Base-by-base conservation (phyloP, 2,888 invertebrate genomes). In the Lysandra bellargus region DNA sequence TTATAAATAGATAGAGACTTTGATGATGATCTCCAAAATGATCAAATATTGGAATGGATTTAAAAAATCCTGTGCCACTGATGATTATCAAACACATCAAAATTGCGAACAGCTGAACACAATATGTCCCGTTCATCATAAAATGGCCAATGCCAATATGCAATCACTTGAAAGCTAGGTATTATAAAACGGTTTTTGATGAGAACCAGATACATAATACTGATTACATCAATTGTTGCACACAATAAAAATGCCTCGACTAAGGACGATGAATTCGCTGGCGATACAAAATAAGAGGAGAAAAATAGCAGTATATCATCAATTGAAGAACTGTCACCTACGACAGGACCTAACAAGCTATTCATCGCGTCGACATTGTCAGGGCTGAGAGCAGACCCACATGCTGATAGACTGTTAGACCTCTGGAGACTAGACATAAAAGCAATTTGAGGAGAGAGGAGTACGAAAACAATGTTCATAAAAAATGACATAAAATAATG, bases 291-390 rank as follows among this genome's bases (percentile, higher is more conserved):
- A 73, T 78, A 73, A 73, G 17, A 78, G 53, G 78, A 72, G 23
- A 69, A 73, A 37, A 78, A 73, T 78, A 73, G 72, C 73, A 78
- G 72, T 57, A 73, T 17, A 87, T 87, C 87, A 83, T 85, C 87
- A 88, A 89, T 88, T 88, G 85, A 86, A 86, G 85, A 83, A 85
- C 83, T 86, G 86, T 84, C 83, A 82, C 81, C 82, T 84, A 85
- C 83, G 86, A 74, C 84, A 84, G 85, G 85, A 85, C 87, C 89
- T 90, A 91, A 90, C 88, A 89, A 89, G 87, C 91, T 89, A 92
- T 93, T 92, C 92, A 92, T 87, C 85, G 88, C 82, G 82, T 89
- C 87, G 88, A 88, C 85, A 82, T 84, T 84, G 87, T 87, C 88
- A 86, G 83, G 84, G 79, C 81, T 86, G 86, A 85, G 83, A 83